Base-by-base conservation (phyloP, 2,888 invertebrate species). In the Minunthozetes semirufus region DNA sequence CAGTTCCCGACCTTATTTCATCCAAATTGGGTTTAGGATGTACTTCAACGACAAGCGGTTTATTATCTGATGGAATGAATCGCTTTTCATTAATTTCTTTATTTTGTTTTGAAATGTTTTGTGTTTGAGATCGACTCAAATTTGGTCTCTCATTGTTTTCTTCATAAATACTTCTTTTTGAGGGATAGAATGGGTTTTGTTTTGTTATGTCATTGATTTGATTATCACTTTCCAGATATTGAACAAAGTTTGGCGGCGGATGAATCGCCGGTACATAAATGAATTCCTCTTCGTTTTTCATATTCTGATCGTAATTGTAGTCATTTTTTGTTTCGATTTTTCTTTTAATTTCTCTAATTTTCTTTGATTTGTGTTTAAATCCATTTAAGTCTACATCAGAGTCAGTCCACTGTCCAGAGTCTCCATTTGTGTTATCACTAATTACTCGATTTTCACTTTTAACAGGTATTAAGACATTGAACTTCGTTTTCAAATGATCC, bases 201-300 rank as follows among this genome's bases (percentile, higher is more conserved):
- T 72, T 22, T 13, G 11, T 53, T 15, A 33, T 5, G 15, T 17
- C 33, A 50, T 53, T 63, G 1, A 25, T 17, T 25, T 53, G 53
- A 19, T 53, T 19, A 17, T 70, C 70, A 1, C 70, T 22, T 42
- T 70, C 70, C 5, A 8, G 15, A 8, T n/a, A 25, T 22, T 70
- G 46, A 3, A 75, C 75, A 71, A 78, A 79, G 5, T 77, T 76
- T 15, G 76, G 61, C 0, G 79, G 79, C 4, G 79, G 78, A 4
- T 77, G 75, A 27, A 79, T 78, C 1, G 79, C 77, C 6, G 79
- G 79, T n/a, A 79, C 77, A 46, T 79, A 78, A 17, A 79, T 79
- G 66, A 78, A 77, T 25, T 78, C 78, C 59, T 79, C 79, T 76
- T 79, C 78, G 9, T 76, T 78, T 13, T 68, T 63, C 42, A 75